Base-by-base conservation (phyloP, 2,888 invertebrate genomes). In the Lithophane socia region DNA sequence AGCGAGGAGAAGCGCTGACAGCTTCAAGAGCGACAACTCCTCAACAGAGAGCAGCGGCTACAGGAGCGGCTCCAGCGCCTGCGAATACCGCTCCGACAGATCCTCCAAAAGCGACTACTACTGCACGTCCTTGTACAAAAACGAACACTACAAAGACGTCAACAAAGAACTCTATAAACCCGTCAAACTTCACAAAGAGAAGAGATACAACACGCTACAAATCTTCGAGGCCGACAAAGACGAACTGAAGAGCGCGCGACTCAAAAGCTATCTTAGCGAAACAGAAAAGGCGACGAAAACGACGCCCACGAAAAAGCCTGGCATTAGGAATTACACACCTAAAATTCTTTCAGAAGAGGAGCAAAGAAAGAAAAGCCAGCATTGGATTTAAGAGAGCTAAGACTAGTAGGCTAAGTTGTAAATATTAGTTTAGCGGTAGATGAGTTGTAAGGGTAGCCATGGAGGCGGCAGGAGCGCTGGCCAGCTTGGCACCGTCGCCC, bases 301-400 rank as follows among this genome's bases (percentile, higher is more conserved):
- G 16, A 92, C 89, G 12, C 90, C 93, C 10, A 93, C 91, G 80
- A 97, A 97, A 92, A 97, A 96, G 87, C 97, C 95, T 75, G 97
- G 98, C 67, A 97, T 98, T 85, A 96, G 98, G 85, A 98, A 98
- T 92, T 98, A 98, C 86, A 98, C 97, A 37, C 98, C 98, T 37
- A 98, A 98, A 92, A 97, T 98, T 79, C 93, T 98, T 63, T 96
- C 97, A 44, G 97, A 97, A 78, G 97, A 97, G 87, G 96, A 97
- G 75, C 97, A 95, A 88, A 94, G 93, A 83, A 96, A 96, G 90
- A 95, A 97, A 90, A 94, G 97, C 85, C 97, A 98, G 86, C 97
- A 97, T 93, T 98, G 98, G 98, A 97, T 97, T 93, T 98, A 97
- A 92, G 92, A 93, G 93, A 92, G 88, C 78, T 91, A 93, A 93